Evolutionary conservation across 2,888 invertebrate species (phyloP).

Genomic region (Phasia obesa): DNA sequence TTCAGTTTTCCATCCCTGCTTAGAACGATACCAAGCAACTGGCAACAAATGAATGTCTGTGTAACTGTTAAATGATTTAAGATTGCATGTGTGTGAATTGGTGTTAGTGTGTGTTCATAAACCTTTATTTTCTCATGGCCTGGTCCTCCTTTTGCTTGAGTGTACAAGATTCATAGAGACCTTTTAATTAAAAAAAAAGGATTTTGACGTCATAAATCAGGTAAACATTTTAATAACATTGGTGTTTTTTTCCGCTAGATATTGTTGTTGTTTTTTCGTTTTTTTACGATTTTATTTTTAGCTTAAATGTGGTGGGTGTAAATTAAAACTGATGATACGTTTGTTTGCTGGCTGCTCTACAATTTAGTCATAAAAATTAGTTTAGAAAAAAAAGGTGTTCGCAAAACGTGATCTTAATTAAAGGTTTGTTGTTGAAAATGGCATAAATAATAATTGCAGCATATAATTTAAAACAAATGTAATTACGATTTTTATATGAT

Average conservation of each 20-base stretch:
- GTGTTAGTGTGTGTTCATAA: background rate
- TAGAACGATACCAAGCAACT: no score
- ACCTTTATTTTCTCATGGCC: constrained; percentile 1
- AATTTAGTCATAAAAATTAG: constrained; percentile 39
- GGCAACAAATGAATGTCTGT: background rate
- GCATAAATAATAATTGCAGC: constrained; percentile 39
- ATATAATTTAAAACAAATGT: constrained; percentile 51
- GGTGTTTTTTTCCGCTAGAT: background rate
- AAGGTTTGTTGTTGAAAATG: constrained; percentile 43
- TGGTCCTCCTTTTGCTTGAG: background rate
- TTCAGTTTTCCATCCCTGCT: no score
- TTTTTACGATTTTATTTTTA: background rate
- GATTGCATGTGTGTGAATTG: background rate
- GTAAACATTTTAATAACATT: background rate
- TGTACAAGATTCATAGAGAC: constrained; percentile 26
- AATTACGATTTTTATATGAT: no score
- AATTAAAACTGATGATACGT: constrained; percentile 38
- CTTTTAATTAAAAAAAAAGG: constrained; percentile 51
- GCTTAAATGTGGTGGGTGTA: constrained; percentile 33
- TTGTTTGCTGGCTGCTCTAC: constrained; percentile 15
- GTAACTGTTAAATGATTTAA: constrained; percentile 30
- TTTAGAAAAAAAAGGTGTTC: background rate
- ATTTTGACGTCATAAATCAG: constrained; percentile 43
- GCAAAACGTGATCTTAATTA: constrained; percentile 56
- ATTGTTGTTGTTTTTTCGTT: background rate